phyloP scores from a whole-genome alignment of 2,113 vertebrate species.

The Eudorcas thomsonii region DNA sequence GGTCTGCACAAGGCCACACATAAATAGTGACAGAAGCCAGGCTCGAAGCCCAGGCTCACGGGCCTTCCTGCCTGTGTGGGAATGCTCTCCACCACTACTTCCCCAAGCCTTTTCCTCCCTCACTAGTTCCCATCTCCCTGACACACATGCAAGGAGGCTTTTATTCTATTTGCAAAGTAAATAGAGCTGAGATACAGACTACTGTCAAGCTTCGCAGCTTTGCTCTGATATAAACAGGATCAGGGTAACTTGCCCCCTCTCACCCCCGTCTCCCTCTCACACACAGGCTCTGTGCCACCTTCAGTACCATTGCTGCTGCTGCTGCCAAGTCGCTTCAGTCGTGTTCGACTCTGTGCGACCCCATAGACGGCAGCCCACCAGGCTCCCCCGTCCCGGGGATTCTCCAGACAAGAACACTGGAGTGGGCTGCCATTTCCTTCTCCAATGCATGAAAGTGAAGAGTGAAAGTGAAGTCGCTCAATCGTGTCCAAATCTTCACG shows the following conservation, averaged over 20 bases:
- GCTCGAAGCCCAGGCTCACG: neutral
- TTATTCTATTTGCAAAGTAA: constrained; percentile 70
- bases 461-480: too few relatives aligned
- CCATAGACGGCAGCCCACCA: too few relatives aligned
- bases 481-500: rapidly evolving
- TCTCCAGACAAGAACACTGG: too few relatives aligned
- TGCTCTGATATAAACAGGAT: constrained; percentile 71
- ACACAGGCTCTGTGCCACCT: neutral
- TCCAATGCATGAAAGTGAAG: too few relatives aligned
- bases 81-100: neutral
- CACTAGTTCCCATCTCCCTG: neutral
- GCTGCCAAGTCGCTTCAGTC: too few relatives aligned
- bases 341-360: too few relatives aligned
- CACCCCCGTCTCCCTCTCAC: neutral
- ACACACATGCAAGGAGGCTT: neutral
- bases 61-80: neutral
- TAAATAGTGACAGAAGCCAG: neutral
- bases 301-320: neutral
- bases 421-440: too few relatives aligned
- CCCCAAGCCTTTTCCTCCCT: too few relatives aligned
- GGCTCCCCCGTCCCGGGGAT: too few relatives aligned
- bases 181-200: constrained; percentile 61
- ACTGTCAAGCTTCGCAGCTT: constrained; percentile 53
- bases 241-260: constrained; percentile 47
- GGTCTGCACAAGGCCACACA: neutral